These are phyloP conservation scores for Hydraecia micacea DNA, from an alignment of 2,888 invertebrate species.

Conservation along the genomic window DNA sequence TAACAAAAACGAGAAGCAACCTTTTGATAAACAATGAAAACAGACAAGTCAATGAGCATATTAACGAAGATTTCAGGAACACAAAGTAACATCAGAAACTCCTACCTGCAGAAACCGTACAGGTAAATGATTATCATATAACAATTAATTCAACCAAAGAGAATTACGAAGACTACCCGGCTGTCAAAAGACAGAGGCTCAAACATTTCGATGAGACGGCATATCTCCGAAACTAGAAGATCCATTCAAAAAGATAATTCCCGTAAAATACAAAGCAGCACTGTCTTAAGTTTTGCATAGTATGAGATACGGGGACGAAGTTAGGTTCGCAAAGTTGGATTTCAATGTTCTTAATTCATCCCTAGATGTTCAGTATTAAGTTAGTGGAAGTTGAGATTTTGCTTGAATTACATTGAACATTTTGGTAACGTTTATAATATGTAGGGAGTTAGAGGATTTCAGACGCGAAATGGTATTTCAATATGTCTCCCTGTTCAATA, in stretches of 20 bases:
- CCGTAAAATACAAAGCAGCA: conserved; percentile 65
- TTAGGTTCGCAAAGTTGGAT: conserved; percentile 58
- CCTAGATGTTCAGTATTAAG: conserved; percentile 49
- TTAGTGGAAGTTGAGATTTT: conserved; percentile 50
- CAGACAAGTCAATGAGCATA: neutral
- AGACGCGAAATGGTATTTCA: neutral
- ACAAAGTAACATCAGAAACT: conserved; percentile 1
- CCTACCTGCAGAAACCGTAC: conserved; percentile 31
- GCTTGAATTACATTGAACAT: conserved; percentile 39
- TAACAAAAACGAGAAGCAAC: neutral
- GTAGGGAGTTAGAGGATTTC: conserved; percentile 13
- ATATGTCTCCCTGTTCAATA: neutral
- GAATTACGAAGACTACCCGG: conserved; percentile 35
- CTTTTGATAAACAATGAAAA: neutral
- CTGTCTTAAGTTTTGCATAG: conserved; percentile 62
- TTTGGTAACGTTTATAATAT: conserved; percentile 14
- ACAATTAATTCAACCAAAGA: conserved; percentile 55
- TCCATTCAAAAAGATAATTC: conserved; percentile 70
- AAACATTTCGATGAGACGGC: conserved; percentile 53
- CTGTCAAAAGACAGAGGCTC: conserved; percentile 51
- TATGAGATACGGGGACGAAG: conserved; percentile 60
- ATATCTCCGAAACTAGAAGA: conserved; percentile 60
- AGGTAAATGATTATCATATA: conserved; percentile 54
- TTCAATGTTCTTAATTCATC: conserved; percentile 61
- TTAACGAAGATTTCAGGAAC: neutral